Evolutionary conservation across 2,888 invertebrate genomes (phyloP).

Genomic region (Tillus elongatus): DNA sequence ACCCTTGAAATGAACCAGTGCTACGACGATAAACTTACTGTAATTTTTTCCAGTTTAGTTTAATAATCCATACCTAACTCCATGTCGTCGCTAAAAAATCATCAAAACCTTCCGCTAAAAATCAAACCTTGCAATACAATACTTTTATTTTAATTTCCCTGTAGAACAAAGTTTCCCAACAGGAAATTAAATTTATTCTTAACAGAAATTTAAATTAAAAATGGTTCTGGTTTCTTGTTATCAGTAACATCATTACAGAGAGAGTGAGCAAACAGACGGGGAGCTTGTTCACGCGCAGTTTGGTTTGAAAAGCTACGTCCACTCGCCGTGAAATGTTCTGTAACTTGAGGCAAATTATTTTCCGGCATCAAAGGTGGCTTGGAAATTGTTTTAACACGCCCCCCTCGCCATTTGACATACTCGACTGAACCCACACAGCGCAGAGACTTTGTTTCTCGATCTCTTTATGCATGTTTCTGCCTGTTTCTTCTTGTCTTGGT

Average conservation of each 20-base stretch:
- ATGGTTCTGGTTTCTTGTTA: constrained; percentile 18
- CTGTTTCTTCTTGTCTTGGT: too few species aligned
- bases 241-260: constrained; percentile 24
- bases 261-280: constrained; percentile 18
- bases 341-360: constrained; percentile 39
- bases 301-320: constrained; percentile 30
- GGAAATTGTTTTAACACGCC: constrained; percentile 37
- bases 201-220: neutral
- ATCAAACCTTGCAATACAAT: too few species aligned
- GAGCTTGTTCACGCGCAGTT: constrained; percentile 29
- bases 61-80: too few species aligned
- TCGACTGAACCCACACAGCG: constrained; percentile 21
- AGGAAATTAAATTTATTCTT: constrained; percentile 1
- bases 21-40: too few species aligned
- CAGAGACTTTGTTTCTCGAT: neutral
- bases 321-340: constrained; percentile 36
- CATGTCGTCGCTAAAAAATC: too few species aligned
- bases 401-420: constrained; percentile 28
- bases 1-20: too few species aligned
- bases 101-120: too few species aligned
- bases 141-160: too few species aligned
- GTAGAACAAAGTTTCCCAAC: too few species aligned
- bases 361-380: constrained; percentile 35
- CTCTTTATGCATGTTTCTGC: neutral
- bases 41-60: too few species aligned